These are phyloP conservation scores for Chaetorhynchus papuensis DNA, from an alignment of 2,113 vertebrate genomes.

Conservation along the genomic window DNA sequence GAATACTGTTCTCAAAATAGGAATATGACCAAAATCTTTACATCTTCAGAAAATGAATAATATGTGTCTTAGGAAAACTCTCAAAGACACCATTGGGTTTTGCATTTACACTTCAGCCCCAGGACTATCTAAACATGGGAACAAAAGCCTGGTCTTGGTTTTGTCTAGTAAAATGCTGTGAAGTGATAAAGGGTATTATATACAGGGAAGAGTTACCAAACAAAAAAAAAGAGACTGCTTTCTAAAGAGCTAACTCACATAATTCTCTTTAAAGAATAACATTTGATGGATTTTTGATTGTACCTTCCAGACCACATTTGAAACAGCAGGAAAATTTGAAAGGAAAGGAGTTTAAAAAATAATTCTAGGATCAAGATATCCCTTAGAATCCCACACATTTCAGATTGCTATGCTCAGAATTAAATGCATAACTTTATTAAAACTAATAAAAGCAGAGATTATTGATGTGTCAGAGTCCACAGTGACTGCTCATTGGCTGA, in stretches of 20 bases:
- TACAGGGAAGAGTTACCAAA: neutral
- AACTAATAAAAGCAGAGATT: neutral
- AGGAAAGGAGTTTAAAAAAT: neutral
- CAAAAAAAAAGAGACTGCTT: neutral
- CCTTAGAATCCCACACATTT: neutral
- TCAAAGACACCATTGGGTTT: neutral
- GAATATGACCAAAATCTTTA: neutral
- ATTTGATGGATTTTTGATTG: neutral
- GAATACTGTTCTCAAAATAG: neutral
- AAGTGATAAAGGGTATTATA: neutral
- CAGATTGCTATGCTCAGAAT: neutral
- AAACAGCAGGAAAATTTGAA: neutral
- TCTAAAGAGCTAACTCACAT: neutral
- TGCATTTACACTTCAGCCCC: neutral
- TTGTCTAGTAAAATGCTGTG: neutral
- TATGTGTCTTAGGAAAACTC: neutral
- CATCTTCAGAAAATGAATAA: neutral
- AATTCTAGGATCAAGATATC: neutral
- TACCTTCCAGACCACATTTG: neutral
- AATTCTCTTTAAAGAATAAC: neutral
- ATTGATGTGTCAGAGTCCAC: rapidly evolving
- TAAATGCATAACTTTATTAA: neutral
- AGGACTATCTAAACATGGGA: neutral
- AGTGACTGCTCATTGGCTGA: neutral
- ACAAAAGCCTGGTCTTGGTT: neutral